Percentiles rank a stretch among this genome's conserved stretches.
phyloP scores from a whole-genome alignment of 2,113 vertebrate genomes.

The Lanius ludovicianus region DNA sequence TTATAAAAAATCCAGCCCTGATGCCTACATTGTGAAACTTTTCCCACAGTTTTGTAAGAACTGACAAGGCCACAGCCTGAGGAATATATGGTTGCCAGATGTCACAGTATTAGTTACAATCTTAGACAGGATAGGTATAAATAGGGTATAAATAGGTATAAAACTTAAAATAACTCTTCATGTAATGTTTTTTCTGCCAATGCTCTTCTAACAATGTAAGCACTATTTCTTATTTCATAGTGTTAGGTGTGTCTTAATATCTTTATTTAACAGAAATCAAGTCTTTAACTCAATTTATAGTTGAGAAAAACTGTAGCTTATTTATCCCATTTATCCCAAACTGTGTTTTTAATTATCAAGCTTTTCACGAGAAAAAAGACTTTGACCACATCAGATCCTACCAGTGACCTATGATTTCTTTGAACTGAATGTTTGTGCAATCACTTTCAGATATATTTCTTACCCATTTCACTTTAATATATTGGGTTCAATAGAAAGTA shows the following conservation, averaged over 20 bases:
- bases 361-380: background rate
- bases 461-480: slow-evolving; percentile 18
- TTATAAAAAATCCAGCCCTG: background rate
- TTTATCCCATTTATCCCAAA: background rate
- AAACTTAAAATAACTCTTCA: slow-evolving; percentile 40
- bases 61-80: slow-evolving; percentile 38
- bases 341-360: slow-evolving; percentile 2
- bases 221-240: background rate
- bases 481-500: background rate
- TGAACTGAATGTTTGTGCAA: background rate
- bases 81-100: slow-evolving; percentile 54
- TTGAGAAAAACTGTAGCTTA: background rate
- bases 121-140: slow-evolving; percentile 36
- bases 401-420: background rate
- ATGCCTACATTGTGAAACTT: slow-evolving; percentile 10
- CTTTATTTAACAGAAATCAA: background rate
- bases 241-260: background rate
- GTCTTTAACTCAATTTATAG: background rate
- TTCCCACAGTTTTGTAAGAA: slow-evolving; percentile 36
- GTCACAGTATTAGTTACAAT: slow-evolving; percentile 39
- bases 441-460: background rate
- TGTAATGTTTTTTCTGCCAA: background rate
- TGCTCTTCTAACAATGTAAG: background rate
- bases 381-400: background rate
- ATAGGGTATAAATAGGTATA: too few species aligned